Base-by-base conservation (phyloP, 2,113 vertebrate genomes). In the Mobula birostris region DNA sequence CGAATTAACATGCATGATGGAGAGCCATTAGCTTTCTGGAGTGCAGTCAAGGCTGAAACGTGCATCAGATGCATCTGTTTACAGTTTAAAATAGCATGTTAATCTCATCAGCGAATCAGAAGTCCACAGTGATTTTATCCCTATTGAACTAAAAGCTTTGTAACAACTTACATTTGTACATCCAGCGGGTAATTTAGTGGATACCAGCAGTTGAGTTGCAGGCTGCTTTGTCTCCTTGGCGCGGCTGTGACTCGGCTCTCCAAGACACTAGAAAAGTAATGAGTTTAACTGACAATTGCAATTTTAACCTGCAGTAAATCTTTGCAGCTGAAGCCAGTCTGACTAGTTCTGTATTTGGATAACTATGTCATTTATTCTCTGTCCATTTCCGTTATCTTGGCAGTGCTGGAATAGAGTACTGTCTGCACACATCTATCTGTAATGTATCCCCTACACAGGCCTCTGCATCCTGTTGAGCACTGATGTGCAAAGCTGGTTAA, bases 81-180 rank as follows among this genome's bases (percentile, higher is more conserved):
- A 29, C 58, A 32, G 85, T 90, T 88, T 61, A 66, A 68, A 90
- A 36, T 27, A 17, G 58, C 15, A 32, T 32, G 17, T n/a, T 66
- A 32, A 68, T 90, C 29, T 32, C 85, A 90, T 90, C 61, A 66
- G n/a, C 32, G 85, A 90, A 66, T 90, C 83, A 36, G 61, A 85
- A 27, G 7, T 8, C 56, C 48, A 29, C 58, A 58, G 32, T 85
- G 72, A 24, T 61, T 61, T 58, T 8, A 12, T 85, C 48, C 56
- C 82, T 58, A n/a, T 90, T 32, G 85, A 90, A 17, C 40, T 90
- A 88, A 88, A 66, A 66, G 29, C 85, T 7, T 32, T 8, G 61
- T 90, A n/a, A 32, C 29, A 66, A 90, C 14, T 68, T 90, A 29
- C n/a, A 68, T 68, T 68, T 29, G 1, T 63, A 66, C 14, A 61